These are phyloP conservation scores for Drosophila kurseongensis DNA, from an alignment of 1,140 invertebrate genomes.

Conservation along the genomic window DNA sequence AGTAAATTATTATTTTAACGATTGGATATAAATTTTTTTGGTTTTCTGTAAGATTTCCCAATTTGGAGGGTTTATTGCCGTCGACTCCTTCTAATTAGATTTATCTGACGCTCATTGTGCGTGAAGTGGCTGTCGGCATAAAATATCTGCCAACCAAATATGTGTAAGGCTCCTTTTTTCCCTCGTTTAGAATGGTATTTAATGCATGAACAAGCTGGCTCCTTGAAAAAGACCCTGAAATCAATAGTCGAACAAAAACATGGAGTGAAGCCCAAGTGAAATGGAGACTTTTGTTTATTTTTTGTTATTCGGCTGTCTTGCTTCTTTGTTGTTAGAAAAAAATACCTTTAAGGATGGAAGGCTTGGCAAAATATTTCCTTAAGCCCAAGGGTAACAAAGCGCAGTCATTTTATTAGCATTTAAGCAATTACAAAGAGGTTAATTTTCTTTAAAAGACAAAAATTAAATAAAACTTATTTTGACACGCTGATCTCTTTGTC, in stretches of 20 bases:
- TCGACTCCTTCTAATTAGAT: conserved; percentile 5
- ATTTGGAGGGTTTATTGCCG: conserved; percentile 2
- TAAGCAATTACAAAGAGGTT: conserved; percentile 10
- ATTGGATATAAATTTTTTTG: no score
- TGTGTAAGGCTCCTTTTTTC: not conserved
- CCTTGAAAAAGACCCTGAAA: conserved; percentile 11
- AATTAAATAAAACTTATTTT: not conserved
- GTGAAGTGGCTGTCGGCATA: conserved; percentile 24
- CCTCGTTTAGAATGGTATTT: conserved; percentile 5
- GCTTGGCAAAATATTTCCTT: conserved; percentile 5
- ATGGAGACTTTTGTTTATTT: conserved; percentile 43
- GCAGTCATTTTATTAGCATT: conserved; percentile 4
- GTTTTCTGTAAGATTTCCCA: not conserved
- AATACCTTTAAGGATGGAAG: conserved; percentile 13
- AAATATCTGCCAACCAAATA: conserved; percentile 10
- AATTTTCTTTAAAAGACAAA: not conserved
- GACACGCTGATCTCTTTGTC: not conserved
- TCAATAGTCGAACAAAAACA: conserved; percentile 3
- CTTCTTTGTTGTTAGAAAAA: conserved; percentile 18
- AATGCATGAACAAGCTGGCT: not conserved
- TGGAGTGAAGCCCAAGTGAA: conserved; percentile 8
- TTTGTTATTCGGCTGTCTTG: conserved; percentile 21
- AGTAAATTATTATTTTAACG: no score
- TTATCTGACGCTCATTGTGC: conserved; percentile 6
- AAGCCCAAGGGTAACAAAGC: not conserved